Evolutionary conservation across 2,888 invertebrate genomes (phyloP).

Genomic region (Lypha dubia): DNA sequence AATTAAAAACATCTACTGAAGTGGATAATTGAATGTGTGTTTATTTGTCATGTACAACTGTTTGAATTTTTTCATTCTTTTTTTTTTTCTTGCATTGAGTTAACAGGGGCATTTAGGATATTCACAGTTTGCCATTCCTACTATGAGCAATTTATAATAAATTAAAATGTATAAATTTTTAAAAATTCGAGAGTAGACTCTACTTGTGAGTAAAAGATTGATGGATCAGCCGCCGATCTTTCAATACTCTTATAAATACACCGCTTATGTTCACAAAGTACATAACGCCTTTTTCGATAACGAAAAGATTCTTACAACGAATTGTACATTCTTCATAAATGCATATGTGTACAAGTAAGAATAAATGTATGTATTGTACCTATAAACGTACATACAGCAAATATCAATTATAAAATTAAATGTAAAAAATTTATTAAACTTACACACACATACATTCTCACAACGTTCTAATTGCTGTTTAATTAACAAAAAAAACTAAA

Average conservation of each 20-base stretch:
- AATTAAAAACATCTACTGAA: conserved; percentile 38
- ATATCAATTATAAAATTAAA: neutral
- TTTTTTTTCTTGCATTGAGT: neutral
- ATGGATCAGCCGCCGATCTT: too few relatives aligned
- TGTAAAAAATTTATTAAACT: conserved; percentile 12
- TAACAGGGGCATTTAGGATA: neutral
- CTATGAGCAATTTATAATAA: too few relatives aligned
- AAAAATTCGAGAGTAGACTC: too few relatives aligned
- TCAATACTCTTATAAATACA: too few relatives aligned
- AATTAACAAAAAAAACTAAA: neutral
- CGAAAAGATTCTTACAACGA: too few relatives aligned
- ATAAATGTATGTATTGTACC: neutral
- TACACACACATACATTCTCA: neutral
- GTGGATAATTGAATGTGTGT: conserved; percentile 13
- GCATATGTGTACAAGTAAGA: neutral
- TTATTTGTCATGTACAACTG: neutral
- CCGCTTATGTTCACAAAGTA: too few relatives aligned
- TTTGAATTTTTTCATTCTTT: too few relatives aligned
- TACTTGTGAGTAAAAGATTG: too few relatives aligned
- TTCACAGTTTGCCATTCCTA: conserved; percentile 3
- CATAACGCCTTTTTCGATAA: too few relatives aligned
- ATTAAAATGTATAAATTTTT: too few relatives aligned
- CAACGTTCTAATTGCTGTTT: conserved; percentile 9
- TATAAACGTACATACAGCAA: neutral
- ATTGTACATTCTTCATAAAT: too few relatives aligned